These are phyloP conservation scores for Indicator maculatus DNA, from an alignment of 2,113 vertebrate species.

Conservation along the genomic window DNA sequence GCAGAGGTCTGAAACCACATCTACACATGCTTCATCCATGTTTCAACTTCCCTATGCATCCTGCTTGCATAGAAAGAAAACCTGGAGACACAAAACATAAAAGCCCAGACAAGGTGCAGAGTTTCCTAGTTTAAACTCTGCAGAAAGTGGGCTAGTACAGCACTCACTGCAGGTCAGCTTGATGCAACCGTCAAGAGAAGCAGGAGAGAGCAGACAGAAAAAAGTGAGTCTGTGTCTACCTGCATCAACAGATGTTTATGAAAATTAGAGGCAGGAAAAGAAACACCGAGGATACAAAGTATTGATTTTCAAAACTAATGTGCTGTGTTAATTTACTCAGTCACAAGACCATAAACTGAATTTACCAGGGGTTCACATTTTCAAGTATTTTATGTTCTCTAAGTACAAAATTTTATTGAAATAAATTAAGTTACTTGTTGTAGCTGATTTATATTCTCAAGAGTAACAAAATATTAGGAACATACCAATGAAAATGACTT, in stretches of 20 bases:
- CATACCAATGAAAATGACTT: neutral
- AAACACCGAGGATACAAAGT: rapidly evolving
- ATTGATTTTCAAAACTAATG: neutral
- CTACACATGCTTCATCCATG: neutral
- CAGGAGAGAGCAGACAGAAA: neutral
- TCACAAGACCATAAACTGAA: neutral
- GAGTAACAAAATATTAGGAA: neutral
- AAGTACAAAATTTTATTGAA: neutral
- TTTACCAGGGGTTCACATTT: neutral
- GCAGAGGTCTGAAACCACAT: neutral
- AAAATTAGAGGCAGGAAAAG: neutral
- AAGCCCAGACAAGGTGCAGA: neutral
- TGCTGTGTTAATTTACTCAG: neutral
- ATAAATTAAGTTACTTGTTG: neutral
- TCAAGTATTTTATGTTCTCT: neutral
- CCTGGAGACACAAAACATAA: neutral
- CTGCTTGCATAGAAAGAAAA: neutral
- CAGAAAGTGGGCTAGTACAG: neutral
- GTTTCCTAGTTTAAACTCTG: neutral
- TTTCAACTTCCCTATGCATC: neutral
- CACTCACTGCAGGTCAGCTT: neutral
- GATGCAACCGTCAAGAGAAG: neutral
- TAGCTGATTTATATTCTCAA: neutral
- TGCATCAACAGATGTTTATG: neutral
- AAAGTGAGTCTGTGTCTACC: neutral